Evolutionary conservation across 2,888 invertebrate species (phyloP).

Genomic region (Drosophila nr. perissopoda): DNA sequence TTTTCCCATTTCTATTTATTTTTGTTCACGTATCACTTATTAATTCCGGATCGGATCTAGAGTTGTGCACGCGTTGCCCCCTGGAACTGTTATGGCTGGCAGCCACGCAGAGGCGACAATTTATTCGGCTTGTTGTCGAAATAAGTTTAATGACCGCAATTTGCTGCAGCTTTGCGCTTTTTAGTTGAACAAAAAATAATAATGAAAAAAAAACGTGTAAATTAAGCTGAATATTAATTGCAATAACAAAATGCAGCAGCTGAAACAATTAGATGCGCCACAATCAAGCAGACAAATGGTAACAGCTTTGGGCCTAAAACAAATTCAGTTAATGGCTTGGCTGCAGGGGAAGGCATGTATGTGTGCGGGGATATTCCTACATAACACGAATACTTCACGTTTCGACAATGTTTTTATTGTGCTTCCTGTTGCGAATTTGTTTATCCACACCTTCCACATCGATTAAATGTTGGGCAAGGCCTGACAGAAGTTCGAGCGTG

Average conservation of each 20-base stretch:
- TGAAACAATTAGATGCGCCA: conserved; percentile 79
- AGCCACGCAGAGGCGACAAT: conserved; percentile 60
- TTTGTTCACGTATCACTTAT: neutral
- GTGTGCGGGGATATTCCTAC: conserved; percentile 9
- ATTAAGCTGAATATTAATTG: conserved; percentile 70
- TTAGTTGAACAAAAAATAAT: conserved; percentile 48
- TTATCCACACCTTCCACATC: conserved; percentile 53
- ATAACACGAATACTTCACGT: conserved; percentile 40
- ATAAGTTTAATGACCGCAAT: conserved; percentile 83
- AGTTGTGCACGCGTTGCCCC: conserved; percentile 51
- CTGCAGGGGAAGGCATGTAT: neutral
- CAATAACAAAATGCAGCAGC: conserved; percentile 69
- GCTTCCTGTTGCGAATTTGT: conserved; percentile 75
- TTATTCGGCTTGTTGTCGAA: conserved; percentile 68
- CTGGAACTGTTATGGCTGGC: conserved; percentile 62
- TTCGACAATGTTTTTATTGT: conserved; percentile 39
- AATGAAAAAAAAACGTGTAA: conserved; percentile 30
- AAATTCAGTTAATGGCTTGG: conserved; percentile 48
- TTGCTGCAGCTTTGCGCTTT: conserved; percentile 66
- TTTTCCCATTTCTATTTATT: conserved; percentile 6
- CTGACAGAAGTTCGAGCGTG: conserved; percentile 59
- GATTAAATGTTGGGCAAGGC: conserved; percentile 75
- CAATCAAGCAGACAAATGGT: conserved; percentile 44
- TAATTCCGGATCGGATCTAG: neutral
- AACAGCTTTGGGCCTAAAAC: conserved; percentile 17